Base-by-base conservation (phyloP, 2,797 vertebrate species). In the Tachyglossus aculeatus region DNA sequence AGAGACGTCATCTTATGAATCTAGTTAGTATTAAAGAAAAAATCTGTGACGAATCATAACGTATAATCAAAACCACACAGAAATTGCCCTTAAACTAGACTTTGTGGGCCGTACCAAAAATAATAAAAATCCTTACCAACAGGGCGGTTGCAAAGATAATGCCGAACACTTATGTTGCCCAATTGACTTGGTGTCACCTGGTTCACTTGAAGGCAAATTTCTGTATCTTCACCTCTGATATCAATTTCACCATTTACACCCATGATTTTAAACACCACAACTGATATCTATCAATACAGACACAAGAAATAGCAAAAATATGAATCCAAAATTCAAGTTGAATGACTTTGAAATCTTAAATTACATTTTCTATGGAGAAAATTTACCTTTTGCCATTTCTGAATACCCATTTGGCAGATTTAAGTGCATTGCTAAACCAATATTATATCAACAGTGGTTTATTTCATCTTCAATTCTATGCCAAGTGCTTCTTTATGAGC, bases 61-160 rank as follows among this genome's bases (percentile, higher is more conserved):
- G 14, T 19, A 51, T 19, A 33, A 41, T 25, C 36, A 54, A 32
- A 11, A 71, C 22, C 7, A 79, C 67, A 55, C 2, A 56, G 53
- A 3, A 75, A 60, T 15, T 40, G 41, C 57, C 52, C 27, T 51
- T 63, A 39, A 61, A 34, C 18, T 34, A 57, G 32, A 54, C 16
- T 39, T 6, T 1, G 16, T 60, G 51, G 41, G 64, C 38, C 58
- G 29, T 12, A 50, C 1, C 32, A 18, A 61, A 15, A 41, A 33
- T 47, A 57, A 32, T 60, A 16, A 19, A 25, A 70, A 22, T 2
- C 81, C 95, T 95, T 89, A 99, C 98, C 96, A 62, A 95, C 82
- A 86, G 95, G 96, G 88, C 95, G 96, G 92, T 94, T 97, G 92
- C 95, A 95, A 79, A 98, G 94, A 85, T 98, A 99, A 83, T 98